A percentile compares a stretch with the other conserved stretches of the same genome.
These are phyloP conservation scores for Dicrostonyx torquatus DNA, from an alignment of 2,797 vertebrate species.

Conservation along the genomic window DNA sequence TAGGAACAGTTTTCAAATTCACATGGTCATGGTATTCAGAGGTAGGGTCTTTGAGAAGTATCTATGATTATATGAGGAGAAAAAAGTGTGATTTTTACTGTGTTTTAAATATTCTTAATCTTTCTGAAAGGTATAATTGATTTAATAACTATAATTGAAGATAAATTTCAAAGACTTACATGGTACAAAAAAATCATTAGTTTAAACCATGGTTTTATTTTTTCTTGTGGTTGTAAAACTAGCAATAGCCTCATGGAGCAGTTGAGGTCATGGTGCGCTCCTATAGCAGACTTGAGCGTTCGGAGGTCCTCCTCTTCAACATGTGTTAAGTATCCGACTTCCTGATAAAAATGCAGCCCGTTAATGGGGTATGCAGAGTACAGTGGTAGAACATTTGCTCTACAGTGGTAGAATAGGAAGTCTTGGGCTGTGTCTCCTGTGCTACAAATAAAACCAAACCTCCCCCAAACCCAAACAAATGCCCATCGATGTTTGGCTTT, in stretches of 20 bases:
- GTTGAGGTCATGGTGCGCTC: background rate
- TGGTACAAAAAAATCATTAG: background rate
- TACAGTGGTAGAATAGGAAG: background rate
- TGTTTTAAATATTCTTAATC: background rate
- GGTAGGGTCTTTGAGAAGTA: background rate
- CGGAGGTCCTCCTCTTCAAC: background rate
- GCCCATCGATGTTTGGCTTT: background rate
- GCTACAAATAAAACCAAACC: background rate
- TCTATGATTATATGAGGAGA: background rate
- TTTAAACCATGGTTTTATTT: background rate
- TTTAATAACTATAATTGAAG: background rate
- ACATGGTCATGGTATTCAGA: background rate
- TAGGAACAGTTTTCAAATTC: background rate
- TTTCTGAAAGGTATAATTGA: background rate
- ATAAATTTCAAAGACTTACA: background rate
- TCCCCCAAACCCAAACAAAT: background rate
- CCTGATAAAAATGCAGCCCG: background rate
- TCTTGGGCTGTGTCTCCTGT: no score
- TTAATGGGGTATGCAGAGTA: background rate
- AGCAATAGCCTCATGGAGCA: background rate
- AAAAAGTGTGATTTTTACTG: background rate
- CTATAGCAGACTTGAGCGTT: background rate
- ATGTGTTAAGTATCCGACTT: background rate
- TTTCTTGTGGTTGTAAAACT: background rate
- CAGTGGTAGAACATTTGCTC: background rate